phyloP scores from a whole-genome alignment of 2,888 invertebrate species.

The Eurytoma adleriae region DNA sequence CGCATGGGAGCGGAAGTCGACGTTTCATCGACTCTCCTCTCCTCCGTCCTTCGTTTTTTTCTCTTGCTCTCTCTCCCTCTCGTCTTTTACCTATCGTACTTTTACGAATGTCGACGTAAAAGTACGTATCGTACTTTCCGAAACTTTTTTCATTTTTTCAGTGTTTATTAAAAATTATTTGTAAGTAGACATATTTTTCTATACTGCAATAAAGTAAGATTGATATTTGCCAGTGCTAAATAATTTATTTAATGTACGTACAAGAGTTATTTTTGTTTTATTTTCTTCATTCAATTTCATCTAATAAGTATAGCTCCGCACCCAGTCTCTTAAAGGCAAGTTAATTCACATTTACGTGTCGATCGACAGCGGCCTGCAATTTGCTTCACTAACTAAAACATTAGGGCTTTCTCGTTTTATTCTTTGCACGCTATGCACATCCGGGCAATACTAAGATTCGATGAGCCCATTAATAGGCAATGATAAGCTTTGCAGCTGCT shows the following conservation, averaged over 20 bases:
- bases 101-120: too few species aligned
- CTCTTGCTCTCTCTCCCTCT: constrained; percentile 42
- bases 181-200: too few species aligned
- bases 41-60: constrained; percentile 31
- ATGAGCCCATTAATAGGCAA: constrained; percentile 39
- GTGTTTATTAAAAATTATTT: too few species aligned
- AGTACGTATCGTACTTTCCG: too few species aligned
- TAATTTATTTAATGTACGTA: too few species aligned
- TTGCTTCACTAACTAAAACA: constrained; percentile 30
- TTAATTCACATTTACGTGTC: neutral
- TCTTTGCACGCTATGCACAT: neutral
- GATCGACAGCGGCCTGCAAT: neutral
- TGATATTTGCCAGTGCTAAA: too few species aligned
- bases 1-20: constrained; percentile 67
- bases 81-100: neutral
- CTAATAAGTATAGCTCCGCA: too few species aligned
- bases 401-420: constrained; percentile 19
- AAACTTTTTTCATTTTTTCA: neutral
- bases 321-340: too few species aligned
- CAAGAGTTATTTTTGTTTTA: too few species aligned
- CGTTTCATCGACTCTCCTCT: constrained; percentile 60
- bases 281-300: too few species aligned
- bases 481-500: constrained; percentile 19
- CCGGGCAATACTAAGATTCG: constrained; percentile 25
- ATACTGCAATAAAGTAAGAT: too few species aligned